These are phyloP conservation scores for Isurus oxyrinchus DNA, from an alignment of 2,113 vertebrate species.

Conservation along the genomic window DNA sequence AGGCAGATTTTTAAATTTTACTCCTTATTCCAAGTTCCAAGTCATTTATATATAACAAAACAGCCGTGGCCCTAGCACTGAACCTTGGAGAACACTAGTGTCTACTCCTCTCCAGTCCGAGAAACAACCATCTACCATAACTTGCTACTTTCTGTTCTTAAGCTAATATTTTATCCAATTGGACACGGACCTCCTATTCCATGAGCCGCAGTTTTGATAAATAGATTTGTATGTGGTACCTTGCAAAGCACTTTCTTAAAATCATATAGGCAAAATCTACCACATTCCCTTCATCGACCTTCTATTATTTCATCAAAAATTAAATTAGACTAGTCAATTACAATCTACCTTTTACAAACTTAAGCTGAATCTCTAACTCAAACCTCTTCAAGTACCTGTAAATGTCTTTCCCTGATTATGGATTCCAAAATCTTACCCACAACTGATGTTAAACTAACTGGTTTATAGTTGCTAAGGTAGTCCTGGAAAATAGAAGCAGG, in stretches of 20 bases:
- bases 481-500: no score
- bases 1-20: no score
- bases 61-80: background rate
- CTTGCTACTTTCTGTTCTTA: no score
- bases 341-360: background rate
- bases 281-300: background rate
- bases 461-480: no score
- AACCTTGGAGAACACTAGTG: background rate
- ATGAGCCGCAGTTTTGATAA: no score
- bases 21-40: no score
- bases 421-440: background rate
- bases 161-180: background rate
- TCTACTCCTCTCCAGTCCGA: background rate
- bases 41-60: no score
- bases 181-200: background rate
- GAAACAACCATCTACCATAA: no score
- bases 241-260: no score
- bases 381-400: background rate
- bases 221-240: no score
- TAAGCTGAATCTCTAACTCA: background rate
- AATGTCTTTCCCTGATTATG: background rate
- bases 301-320: background rate
- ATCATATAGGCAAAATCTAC: no score
- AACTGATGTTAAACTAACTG: no score
- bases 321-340: background rate